Base-by-base conservation (phyloP, 2,888 invertebrate species). In the Drosophila birchii region DNA sequence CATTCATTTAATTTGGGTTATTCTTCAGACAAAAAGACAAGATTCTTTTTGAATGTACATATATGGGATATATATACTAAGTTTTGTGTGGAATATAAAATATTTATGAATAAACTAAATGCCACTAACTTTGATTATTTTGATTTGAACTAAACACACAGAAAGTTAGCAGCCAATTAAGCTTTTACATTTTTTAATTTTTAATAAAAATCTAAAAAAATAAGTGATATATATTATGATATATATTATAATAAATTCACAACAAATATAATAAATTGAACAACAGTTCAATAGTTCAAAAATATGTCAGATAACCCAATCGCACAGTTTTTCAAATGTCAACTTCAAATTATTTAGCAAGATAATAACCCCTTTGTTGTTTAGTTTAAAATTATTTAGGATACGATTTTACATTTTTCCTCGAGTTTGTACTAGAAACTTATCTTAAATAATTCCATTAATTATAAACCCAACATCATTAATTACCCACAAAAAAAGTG, bases 1-100 rank as follows among this genome's bases (percentile, higher is more conserved):
- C 51, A 53, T 36, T 53, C 23, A 53, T 36, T 53, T 36, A 20
- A 36, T 36, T 53, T 36, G 20, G 34, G 34, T 36, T 36, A 36
- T 5, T 18, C 29, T 6, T 6, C n/a, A 5, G 6, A 5, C 11
- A 18, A 20, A 43, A 6, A 20, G n/a, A 11, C 29, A 47, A 0
- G 26, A 3, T 26, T 29, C 47, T 32, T 7, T 1, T 11, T 47
- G 12, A 29, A 29, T 0, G 8, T 26, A n/a, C 6, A 11, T 26
- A 8, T n/a, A 3, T 23, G 39, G n/a, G 8, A 9, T 1, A 5
- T 26, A 26, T 23, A 8, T 3, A 23, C 6, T 38, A 38, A 8
- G 12, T 8, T 8, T 23, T 44, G 1, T 23, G 8, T 7, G 1
- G 4, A 23, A 23, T 43, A 43, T 2, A 3, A 20, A 7, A 3